These are phyloP conservation scores for Intellagama lesueurii DNA, from an alignment of 2,797 vertebrate genomes.

Conservation along the genomic window DNA sequence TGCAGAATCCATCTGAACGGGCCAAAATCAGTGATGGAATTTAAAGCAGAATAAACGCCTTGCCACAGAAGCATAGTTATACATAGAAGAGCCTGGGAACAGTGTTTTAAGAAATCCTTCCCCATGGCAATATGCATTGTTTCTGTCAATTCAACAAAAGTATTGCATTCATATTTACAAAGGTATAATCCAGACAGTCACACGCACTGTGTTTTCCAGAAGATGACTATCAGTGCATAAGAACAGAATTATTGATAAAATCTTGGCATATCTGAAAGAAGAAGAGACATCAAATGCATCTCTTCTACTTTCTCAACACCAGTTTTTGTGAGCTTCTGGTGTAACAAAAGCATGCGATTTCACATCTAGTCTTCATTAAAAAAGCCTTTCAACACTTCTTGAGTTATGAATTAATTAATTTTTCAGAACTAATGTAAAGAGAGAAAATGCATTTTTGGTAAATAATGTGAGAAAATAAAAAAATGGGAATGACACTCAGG, in stretches of 20 bases:
- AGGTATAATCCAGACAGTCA: slow-evolving; percentile 76
- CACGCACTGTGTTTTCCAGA: slow-evolving; percentile 70
- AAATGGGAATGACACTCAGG: slow-evolving; percentile 59
- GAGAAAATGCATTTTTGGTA: slow-evolving; percentile 16
- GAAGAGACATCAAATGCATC: slow-evolving; percentile 65
- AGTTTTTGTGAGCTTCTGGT: slow-evolving; percentile 50
- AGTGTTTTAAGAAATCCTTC: slow-evolving; percentile 67
- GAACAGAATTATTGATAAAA: slow-evolving; percentile 81
- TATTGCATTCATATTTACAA: slow-evolving; percentile 75
- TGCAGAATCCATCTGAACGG: slow-evolving; percentile 81
- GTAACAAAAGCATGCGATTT: slow-evolving; percentile 43
- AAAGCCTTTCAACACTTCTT: slow-evolving; percentile 51
- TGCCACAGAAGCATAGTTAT: slow-evolving; percentile 72
- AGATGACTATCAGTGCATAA: slow-evolving; percentile 74
- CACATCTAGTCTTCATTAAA: slow-evolving; percentile 52
- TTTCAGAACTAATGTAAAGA: slow-evolving; percentile 33
- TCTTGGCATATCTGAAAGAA: slow-evolving; percentile 75
- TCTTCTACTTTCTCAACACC: slow-evolving; percentile 65
- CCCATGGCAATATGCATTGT: slow-evolving; percentile 59
- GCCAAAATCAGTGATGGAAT: slow-evolving; percentile 81
- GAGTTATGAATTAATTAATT: slow-evolving; percentile 62
- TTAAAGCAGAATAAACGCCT: slow-evolving; percentile 78
- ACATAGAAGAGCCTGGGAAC: slow-evolving; percentile 72
- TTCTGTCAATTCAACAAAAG: slow-evolving; percentile 77
- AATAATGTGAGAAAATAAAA: slow-evolving; percentile 42